Conservation (phyloP, 2,797 vertebrate species). For the Morus bassanus region DNA sequence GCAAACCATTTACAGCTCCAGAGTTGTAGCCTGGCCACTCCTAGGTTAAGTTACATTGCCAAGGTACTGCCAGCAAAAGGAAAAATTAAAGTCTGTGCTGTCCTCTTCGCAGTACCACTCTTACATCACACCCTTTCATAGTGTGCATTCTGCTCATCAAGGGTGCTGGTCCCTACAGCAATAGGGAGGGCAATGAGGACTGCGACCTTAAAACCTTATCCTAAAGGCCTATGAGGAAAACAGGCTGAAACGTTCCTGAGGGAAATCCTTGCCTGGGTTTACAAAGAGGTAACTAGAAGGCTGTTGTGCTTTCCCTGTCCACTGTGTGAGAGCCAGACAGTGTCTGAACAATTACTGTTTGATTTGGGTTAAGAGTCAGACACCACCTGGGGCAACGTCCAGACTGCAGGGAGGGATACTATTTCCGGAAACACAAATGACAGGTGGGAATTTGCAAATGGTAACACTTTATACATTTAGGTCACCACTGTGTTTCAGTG, state of each 20-base stretch:
- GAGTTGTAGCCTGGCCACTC: not conserved
- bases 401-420: not conserved
- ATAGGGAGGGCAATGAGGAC: not conserved
- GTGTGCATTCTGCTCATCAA: not conserved
- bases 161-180: not conserved
- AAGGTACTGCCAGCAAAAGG: not conserved
- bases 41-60: not conserved
- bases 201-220: not conserved
- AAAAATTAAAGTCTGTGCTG: not conserved
- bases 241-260: not conserved
- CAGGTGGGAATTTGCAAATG: slow-evolving; percentile 32
- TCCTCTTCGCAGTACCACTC: not conserved
- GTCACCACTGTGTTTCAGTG: not conserved
- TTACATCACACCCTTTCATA: not conserved
- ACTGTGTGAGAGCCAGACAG: slow-evolving; percentile 28
- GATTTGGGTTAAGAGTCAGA: slow-evolving; percentile 60
- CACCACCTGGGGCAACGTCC: slow-evolving; percentile 48
- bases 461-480: not conserved
- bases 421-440: slow-evolving; percentile 6
- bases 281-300: not conserved
- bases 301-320: not conserved
- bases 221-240: not conserved
- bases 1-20: not conserved
- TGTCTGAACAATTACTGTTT: slow-evolving; percentile 26
- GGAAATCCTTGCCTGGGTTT: not conserved